Conservation (phyloP, 2,113 vertebrate species). For the Catharus minimus region DNA sequence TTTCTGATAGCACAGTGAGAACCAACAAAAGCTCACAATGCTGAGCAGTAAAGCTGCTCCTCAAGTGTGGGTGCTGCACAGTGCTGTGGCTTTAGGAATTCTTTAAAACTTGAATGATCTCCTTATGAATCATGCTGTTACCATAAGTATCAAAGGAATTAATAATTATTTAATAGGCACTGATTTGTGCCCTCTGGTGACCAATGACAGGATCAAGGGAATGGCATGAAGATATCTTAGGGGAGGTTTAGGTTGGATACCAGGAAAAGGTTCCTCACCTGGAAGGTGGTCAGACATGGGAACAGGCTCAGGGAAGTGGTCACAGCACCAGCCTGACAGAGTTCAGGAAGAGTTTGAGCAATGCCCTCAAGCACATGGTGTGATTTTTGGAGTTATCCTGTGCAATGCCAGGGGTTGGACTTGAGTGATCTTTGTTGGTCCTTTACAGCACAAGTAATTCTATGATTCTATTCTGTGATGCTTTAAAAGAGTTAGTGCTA, state of each 20-base stretch:
- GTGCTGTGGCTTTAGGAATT: background rate
- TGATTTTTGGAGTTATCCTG: background rate
- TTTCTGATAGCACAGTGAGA: background rate
- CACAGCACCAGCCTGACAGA: background rate
- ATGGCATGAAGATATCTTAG: background rate
- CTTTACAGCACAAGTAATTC: background rate
- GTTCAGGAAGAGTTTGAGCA: background rate
- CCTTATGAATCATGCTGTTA: background rate
- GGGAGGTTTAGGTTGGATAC: background rate
- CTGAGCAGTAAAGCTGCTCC: background rate
- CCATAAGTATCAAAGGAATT: background rate
- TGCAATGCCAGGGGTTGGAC: background rate
- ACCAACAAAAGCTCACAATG: background rate
- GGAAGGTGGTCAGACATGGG: fast-evolving
- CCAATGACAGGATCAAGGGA: background rate
- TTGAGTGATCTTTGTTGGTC: background rate
- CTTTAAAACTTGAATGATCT: background rate
- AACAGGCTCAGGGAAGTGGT: background rate
- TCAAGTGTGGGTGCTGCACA: background rate
- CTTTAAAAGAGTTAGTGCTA: background rate
- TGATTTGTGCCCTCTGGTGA: background rate
- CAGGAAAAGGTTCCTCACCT: background rate
- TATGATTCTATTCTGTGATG: background rate
- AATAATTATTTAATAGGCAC: background rate
- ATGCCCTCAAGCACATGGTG: background rate